These are phyloP conservation scores for Botia kubotai DNA, from an alignment of 2,797 vertebrate species.

Conservation along the genomic window DNA sequence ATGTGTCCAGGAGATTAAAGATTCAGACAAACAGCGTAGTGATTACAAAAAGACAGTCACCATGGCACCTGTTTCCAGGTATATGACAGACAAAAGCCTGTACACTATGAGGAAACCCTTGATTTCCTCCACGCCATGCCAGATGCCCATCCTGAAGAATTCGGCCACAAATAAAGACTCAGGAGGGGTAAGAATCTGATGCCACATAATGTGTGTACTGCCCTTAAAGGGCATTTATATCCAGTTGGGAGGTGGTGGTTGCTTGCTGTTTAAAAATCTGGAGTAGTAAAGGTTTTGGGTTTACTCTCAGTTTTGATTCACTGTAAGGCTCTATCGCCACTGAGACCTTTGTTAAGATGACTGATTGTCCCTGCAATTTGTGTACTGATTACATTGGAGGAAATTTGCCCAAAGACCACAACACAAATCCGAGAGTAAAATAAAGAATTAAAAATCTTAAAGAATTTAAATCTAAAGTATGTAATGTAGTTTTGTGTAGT, in stretches of 20 bases:
- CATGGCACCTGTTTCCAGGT: conserved; percentile 67
- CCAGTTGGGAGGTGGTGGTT: not conserved
- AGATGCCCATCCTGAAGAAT: conserved; percentile 71
- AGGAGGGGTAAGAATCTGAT: conserved; percentile 63
- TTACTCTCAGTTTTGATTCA: too few species aligned
- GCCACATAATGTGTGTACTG: not conserved
- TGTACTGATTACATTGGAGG: not conserved
- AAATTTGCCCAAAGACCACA: too few species aligned
- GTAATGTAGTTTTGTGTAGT: too few species aligned
- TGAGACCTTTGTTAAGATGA: too few species aligned
- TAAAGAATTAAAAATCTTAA: too few species aligned
- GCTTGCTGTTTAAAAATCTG: not conserved
- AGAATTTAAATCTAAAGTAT: not conserved
- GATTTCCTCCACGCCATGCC: conserved; percentile 50
- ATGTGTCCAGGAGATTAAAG: not conserved
- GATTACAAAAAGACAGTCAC: conserved; percentile 59
- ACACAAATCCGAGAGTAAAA: too few species aligned
- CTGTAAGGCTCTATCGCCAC: too few species aligned
- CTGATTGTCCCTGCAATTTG: not conserved
- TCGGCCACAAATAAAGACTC: conserved; percentile 45
- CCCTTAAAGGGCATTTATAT: not conserved
- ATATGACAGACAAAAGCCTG: conserved; percentile 65
- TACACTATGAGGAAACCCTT: conserved; percentile 68
- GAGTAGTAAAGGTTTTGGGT: not conserved
- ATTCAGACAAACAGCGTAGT: conserved; percentile 34